A percentile compares a stretch with the other conserved stretches of the same genome.
Evolutionary conservation across 2,113 vertebrate species (phyloP).

Genomic region (Sceloporus undulatus): DNA sequence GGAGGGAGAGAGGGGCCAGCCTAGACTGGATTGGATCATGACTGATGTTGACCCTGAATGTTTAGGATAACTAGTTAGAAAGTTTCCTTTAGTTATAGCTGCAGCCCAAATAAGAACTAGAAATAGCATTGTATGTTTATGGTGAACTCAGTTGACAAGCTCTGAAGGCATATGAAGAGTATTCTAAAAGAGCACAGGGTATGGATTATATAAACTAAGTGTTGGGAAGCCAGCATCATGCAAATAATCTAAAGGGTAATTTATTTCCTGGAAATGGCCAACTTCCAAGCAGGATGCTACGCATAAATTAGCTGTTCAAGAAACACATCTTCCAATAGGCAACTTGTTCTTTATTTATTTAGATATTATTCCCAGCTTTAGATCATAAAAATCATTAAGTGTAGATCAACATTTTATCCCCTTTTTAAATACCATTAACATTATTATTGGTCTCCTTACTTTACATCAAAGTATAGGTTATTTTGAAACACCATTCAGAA

Average conservation of each 20-base stretch:
- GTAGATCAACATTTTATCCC: neutral
- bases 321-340: constrained; percentile 49
- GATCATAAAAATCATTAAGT: constrained; percentile 23
- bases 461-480: neutral
- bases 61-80: neutral
- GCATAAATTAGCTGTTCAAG: constrained; percentile 41
- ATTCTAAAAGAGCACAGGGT: constrained; percentile 62
- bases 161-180: constrained; percentile 58
- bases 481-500: neutral
- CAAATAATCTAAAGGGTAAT: constrained; percentile 58
- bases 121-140: constrained; percentile 42
- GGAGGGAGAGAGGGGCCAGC: no score
- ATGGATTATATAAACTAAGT: constrained; percentile 70
- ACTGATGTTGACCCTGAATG: neutral
- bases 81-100: neutral
- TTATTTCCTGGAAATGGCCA: constrained; percentile 58
- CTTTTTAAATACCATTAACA: constrained; percentile 16
- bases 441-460: constrained; percentile 37
- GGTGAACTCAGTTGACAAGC: constrained; percentile 47
- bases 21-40: no score
- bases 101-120: neutral
- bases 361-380: constrained; percentile 54
- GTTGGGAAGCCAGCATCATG: constrained; percentile 56
- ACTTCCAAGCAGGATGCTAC: constrained; percentile 52
- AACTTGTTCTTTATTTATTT: constrained; percentile 59